Evolutionary conservation across 1,140 invertebrate species (phyloP).

Genomic region (Megathymus violae): DNA sequence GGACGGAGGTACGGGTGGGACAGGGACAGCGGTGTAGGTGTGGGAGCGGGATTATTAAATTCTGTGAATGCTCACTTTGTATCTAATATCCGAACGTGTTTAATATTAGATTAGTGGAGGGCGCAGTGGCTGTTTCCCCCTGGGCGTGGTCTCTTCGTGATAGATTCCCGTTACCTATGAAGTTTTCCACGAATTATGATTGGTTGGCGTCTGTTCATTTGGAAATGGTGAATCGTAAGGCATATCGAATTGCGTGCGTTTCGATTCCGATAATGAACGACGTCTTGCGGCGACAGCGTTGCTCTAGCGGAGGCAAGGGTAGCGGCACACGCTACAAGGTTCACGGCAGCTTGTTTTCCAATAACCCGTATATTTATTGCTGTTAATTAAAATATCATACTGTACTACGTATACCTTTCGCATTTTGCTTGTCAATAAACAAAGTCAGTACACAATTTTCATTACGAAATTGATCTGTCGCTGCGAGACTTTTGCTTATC

Average conservation of each 20-base stretch:
- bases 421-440: too few species aligned
- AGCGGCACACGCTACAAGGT: too few species aligned
- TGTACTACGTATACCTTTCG: too few species aligned
- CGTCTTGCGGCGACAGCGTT: conserved; percentile 19
- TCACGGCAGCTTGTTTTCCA: too few species aligned
- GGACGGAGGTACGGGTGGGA: conserved; percentile 41
- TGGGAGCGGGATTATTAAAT: conserved; percentile 79
- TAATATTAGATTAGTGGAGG: conserved; percentile 81
- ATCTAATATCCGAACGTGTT: conserved; percentile 81
- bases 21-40: conserved; percentile 43
- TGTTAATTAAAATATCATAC: too few species aligned
- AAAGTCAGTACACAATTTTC: too few species aligned
- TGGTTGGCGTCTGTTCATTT: conserved; percentile 64
- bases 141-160: conserved; percentile 61
- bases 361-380: too few species aligned
- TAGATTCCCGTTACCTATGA: conserved; percentile 56
- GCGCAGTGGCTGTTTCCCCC: conserved; percentile 45
- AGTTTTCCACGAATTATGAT: conserved; percentile 66
- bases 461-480: too few species aligned
- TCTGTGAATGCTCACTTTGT: conserved; percentile 81
- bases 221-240: conserved; percentile 57
- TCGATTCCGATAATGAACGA: conserved; percentile 30
- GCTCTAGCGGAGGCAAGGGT: too few species aligned
- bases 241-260: conserved; percentile 32
- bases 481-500: too few species aligned